Evolutionary conservation across 2,797 vertebrate genomes (phyloP).

Genomic region (Rhinella marina): DNA sequence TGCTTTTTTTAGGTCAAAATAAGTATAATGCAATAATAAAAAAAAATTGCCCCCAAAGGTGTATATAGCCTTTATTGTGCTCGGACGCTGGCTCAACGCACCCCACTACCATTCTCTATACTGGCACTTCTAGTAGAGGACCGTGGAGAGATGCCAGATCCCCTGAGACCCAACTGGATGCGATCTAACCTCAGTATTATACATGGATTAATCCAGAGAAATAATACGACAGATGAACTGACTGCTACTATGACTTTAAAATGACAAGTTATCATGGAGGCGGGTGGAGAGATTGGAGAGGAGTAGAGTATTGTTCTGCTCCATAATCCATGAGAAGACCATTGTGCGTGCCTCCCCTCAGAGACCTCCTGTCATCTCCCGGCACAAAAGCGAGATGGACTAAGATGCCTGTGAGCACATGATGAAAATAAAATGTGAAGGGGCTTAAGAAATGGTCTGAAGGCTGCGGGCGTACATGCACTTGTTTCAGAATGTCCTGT

Average conservation of each 20-base stretch:
- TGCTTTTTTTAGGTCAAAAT: too few relatives aligned
- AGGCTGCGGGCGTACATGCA: background rate
- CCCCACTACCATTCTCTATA: too few relatives aligned
- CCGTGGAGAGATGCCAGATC: too few relatives aligned
- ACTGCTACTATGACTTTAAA: background rate
- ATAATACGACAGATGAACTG: background rate
- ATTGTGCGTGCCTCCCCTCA: background rate
- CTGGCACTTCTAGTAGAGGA: too few relatives aligned
- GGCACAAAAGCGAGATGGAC: background rate
- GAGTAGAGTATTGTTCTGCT: background rate
- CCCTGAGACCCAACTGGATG: too few relatives aligned
- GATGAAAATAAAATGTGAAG: slow-evolving; percentile 3
- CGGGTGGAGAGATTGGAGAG: background rate
- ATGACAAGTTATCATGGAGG: background rate
- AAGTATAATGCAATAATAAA: too few relatives aligned
- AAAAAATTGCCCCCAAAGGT: too few relatives aligned
- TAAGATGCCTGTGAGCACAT: background rate
- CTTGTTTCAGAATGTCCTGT: background rate
- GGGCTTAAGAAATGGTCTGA: background rate
- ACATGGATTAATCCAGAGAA: background rate
- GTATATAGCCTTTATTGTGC: too few relatives aligned
- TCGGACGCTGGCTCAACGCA: too few relatives aligned
- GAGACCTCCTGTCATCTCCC: slow-evolving; percentile 1
- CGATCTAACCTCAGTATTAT: background rate
- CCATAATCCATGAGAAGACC: slow-evolving; percentile 12